Evolutionary conservation across 2,797 vertebrate species (phyloP), one percentile per base, ranked within the genome.

Genomic region (Poecilia wingei): DNA sequence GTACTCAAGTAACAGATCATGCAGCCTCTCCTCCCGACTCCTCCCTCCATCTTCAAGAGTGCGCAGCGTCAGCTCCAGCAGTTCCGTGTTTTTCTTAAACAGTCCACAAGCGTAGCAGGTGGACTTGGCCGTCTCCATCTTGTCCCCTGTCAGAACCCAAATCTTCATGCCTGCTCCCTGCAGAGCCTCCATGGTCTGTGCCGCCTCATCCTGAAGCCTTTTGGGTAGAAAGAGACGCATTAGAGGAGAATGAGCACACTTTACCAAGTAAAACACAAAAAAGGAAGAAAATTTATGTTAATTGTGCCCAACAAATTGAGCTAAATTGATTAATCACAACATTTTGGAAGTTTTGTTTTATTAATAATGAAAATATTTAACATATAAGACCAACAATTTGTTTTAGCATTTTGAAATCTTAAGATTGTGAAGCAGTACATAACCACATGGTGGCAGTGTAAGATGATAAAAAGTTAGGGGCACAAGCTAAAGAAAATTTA

Each of bases 91-190:
- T 83, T 96, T 96, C 92, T 98, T 97, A 91, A 99, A 99, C 47
- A 99, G 94, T 66, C 97, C 94, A 84, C 97, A 99, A 75, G 98
- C 98, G 0, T 98, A 99, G 94, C 98, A 99, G 0, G 98, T 98
- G 82, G 98, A 98, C 88, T 98, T 98, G 12, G 98, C 98, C 0
- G 98, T 99, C 93, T 99, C 98, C 97, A 99, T 97, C 93, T 99
- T 99, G 94, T 99, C 98, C 0, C 98, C 98, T 0, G 98, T 99
- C 76, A 99, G 96, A 84, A 99, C 98, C 98, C 98, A 99, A 22
- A 99, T 96, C 85, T 98, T 98, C 84, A 99, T 98, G 79, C 98
- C 98, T 0, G 98, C 98, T 0, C 96, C 94, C 49, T 99, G 98
- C 81, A 99, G 93, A 47, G 98, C 97, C 86, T 98, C 97, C 76